These are phyloP conservation scores for Mormyrops boulengeri DNA, from an alignment of 2,797 vertebrate species.

Conservation along the genomic window DNA sequence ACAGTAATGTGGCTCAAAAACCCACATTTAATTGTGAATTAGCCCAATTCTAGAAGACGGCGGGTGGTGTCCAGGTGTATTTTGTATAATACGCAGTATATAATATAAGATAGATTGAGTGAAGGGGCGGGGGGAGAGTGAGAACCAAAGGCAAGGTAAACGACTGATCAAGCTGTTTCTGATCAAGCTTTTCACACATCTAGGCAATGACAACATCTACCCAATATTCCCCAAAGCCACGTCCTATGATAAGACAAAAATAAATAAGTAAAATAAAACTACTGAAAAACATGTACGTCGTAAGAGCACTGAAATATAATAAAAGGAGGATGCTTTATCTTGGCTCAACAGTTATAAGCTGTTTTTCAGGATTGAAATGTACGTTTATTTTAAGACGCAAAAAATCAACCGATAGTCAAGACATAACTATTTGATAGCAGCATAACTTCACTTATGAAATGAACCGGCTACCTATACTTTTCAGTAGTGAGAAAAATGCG, in stretches of 20 bases:
- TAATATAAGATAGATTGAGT: not conserved
- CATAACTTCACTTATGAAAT: not conserved
- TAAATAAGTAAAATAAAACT: not conserved
- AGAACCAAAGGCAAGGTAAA: not conserved
- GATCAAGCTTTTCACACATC: not conserved
- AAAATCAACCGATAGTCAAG: not conserved
- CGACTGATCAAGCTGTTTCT: not conserved
- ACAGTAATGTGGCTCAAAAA: not conserved
- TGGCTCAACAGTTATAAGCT: not conserved
- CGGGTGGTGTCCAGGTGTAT: not conserved
- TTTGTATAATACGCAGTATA: not conserved
- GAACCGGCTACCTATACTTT: not conserved
- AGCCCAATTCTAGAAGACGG: not conserved
- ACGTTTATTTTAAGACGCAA: not conserved
- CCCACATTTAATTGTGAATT: not conserved
- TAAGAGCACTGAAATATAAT: not conserved
- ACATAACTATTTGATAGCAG: not conserved
- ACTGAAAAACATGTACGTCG: not conserved
- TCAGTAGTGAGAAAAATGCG: not conserved
- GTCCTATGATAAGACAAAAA: not conserved
- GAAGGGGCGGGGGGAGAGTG: not conserved
- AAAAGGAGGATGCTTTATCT: not conserved
- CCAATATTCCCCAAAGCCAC: not conserved
- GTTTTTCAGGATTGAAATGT: not conserved
- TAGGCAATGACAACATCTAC: not conserved